A percentile compares a stretch with the other conserved stretches of the same genome.
Evolutionary conservation across 2,888 invertebrate species (phyloP).

Genomic region (Habroteleia sp.): DNA sequence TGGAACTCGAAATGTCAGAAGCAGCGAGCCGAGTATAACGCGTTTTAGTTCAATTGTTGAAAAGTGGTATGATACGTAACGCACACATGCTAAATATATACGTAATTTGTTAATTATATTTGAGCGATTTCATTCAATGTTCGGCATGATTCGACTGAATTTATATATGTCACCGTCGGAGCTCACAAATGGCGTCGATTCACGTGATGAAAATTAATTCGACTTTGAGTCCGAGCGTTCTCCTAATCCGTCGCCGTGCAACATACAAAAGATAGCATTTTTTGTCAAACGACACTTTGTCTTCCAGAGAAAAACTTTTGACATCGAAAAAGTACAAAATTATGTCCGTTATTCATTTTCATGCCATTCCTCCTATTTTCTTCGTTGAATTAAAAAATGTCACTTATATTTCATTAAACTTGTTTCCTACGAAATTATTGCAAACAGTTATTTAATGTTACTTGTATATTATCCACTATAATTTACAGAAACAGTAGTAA

Average conservation of each 20-base stretch:
- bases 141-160: slow-evolving; percentile 53
- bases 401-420: too few species aligned
- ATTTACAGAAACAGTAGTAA: too few species aligned
- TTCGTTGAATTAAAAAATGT: too few species aligned
- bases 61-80: slow-evolving; percentile 52
- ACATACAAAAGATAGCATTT: too few species aligned
- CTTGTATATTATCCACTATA: too few species aligned
- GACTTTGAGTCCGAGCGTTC: slow-evolving; percentile 50
- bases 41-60: slow-evolving; percentile 59
- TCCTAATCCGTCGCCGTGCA: slow-evolving; percentile 39
- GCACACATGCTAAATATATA: slow-evolving; percentile 48
- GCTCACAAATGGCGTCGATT: slow-evolving; percentile 74
- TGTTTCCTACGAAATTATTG: too few species aligned
- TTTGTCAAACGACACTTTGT: too few species aligned
- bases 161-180: slow-evolving; percentile 40
- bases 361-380: too few species aligned
- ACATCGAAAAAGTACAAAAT: too few species aligned
- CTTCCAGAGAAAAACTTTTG: too few species aligned
- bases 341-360: too few species aligned
- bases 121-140: slow-evolving; percentile 57
- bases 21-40: slow-evolving; percentile 53
- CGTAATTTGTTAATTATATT: slow-evolving; percentile 65
- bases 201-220: slow-evolving; percentile 80
- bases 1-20: slow-evolving; percentile 59
- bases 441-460: too few species aligned